Evolutionary conservation across 2,113 vertebrate genomes (phyloP).

Genomic region (Gopherus flavomarginatus): DNA sequence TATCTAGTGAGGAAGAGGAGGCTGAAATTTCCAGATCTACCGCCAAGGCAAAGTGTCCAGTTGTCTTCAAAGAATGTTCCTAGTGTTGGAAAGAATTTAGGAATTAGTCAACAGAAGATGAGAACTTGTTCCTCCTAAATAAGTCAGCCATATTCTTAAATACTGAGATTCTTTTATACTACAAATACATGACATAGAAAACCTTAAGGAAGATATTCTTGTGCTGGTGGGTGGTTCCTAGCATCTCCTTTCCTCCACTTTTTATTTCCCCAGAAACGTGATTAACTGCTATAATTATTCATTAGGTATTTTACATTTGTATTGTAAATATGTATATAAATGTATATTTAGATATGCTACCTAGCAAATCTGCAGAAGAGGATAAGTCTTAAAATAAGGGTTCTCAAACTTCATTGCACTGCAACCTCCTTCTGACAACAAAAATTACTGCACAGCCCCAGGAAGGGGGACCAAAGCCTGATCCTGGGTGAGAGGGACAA

Average conservation of each 20-base stretch:
- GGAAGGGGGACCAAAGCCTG: too few species aligned
- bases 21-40: not conserved
- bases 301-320: not conserved
- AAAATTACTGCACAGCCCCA: too few species aligned
- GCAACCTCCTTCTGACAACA: too few species aligned
- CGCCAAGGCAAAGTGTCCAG: not conserved
- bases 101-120: too few species aligned
- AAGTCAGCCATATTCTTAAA: not conserved
- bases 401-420: too few species aligned
- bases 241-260: not conserved
- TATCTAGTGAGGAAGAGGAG: not conserved
- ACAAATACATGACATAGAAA: not conserved
- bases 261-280: not conserved
- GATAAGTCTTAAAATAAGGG: not conserved
- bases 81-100: too few species aligned
- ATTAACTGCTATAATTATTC: not conserved
- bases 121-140: not conserved
- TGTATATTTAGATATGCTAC: not conserved
- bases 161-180: not conserved
- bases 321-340: not conserved
- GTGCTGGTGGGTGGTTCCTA: not conserved
- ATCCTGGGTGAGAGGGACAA: too few species aligned
- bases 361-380: not conserved
- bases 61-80: too few species aligned
- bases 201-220: not conserved